Percentiles rank a stretch among this genome's conserved stretches.
phyloP scores from a whole-genome alignment of 2,113 vertebrate genomes.

The Paedocypris sp. region DNA sequence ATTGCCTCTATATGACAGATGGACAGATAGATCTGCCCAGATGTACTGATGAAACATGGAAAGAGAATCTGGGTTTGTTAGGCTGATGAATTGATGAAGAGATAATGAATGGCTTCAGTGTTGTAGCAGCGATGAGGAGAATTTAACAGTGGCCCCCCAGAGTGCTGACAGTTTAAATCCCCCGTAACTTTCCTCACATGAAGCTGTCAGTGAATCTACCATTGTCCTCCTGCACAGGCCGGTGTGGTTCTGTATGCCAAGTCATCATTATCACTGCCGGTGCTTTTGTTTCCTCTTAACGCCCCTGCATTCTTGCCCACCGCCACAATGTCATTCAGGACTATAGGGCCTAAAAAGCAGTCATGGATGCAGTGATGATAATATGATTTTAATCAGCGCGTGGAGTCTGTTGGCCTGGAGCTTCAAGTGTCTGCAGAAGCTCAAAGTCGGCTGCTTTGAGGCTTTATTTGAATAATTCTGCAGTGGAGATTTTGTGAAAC shows the following conservation, averaged over 20 bases:
- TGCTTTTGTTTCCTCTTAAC: constrained; percentile 26
- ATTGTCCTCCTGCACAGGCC: neutral
- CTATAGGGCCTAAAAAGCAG: neutral
- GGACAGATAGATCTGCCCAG: neutral
- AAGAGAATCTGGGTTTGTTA: neutral
- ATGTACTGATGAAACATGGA: constrained; percentile 1
- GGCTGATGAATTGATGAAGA: neutral
- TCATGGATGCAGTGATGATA: neutral
- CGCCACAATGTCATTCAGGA: neutral
- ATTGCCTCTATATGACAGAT: neutral
- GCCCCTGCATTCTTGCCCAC: constrained; percentile 3
- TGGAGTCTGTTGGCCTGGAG: neutral
- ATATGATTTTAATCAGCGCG: neutral
- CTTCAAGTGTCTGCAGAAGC: too few relatives aligned
- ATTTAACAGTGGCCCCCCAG: neutral
- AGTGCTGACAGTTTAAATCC: constrained; percentile 29
- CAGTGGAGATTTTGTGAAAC: too few relatives aligned
- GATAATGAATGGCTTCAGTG: neutral
- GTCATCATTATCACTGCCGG: constrained; percentile 18
- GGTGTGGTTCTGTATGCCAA: constrained; percentile 13
- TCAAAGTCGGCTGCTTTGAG: too few relatives aligned
- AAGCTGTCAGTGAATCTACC: neutral
- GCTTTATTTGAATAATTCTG: too few relatives aligned
- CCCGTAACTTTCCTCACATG: neutral
- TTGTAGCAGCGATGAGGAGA: neutral